These are phyloP conservation scores for Nibea albiflora DNA, from an alignment of 2,113 vertebrate species.

Conservation along the genomic window DNA sequence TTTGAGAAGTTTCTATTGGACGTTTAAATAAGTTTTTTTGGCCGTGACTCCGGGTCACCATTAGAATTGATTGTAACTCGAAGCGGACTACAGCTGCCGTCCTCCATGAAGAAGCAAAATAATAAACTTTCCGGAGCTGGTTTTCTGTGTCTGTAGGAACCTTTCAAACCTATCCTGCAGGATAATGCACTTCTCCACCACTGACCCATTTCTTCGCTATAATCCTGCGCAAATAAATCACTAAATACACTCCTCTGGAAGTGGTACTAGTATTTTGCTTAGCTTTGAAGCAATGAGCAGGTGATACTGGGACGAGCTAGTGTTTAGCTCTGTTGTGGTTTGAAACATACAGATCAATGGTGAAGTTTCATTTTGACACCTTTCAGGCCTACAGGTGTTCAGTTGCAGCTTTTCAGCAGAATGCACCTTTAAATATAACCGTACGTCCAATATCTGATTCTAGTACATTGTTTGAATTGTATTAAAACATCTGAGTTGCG, in stretches of 20 bases:
- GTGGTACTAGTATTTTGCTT: too few relatives aligned
- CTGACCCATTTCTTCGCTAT: not conserved
- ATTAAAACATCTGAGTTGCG: constrained; percentile 43
- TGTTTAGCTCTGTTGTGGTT: not conserved
- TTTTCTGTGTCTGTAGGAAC: not conserved
- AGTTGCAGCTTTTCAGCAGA: constrained; percentile 18
- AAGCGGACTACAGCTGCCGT: constrained; percentile 1
- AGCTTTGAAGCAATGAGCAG: too few relatives aligned
- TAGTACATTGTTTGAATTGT: constrained; percentile 21
- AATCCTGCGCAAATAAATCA: constrained; percentile 9
- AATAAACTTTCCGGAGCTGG: not conserved
- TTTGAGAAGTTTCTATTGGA: constrained; percentile 27
- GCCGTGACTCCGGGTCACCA: constrained; percentile 20
- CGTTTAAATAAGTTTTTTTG: constrained; percentile 21
- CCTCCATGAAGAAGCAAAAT: not conserved
- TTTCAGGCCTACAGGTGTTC: not conserved
- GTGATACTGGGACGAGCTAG: too few relatives aligned
- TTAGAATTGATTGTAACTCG: not conserved
- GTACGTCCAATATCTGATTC: constrained; percentile 3
- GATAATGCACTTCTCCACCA: constrained; percentile 17
- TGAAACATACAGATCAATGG: not conserved
- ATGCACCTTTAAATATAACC: constrained; percentile 35
- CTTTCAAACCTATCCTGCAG: constrained; percentile 31
- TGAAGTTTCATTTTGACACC: not conserved
- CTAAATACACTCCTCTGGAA: not conserved